Percentiles rank a stretch among this genome's conserved stretches.
Evolutionary conservation across 1,140 invertebrate genomes (phyloP).

Genomic region (Colletes gigas): DNA sequence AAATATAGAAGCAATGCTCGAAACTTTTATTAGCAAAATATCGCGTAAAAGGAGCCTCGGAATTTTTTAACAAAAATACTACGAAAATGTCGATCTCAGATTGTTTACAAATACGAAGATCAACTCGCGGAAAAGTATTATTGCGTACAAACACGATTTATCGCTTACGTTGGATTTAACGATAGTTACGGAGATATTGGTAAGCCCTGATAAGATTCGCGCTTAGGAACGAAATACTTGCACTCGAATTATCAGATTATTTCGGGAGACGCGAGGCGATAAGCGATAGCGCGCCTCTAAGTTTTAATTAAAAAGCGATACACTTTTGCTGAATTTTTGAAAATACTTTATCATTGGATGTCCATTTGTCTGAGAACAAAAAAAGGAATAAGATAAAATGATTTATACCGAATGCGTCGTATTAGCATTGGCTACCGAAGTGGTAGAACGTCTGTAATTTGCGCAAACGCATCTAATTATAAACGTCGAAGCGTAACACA

Average conservation of each 20-base stretch:
- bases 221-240: conserved; percentile 49
- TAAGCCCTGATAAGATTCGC: conserved; percentile 44
- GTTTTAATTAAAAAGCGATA: conserved; percentile 31
- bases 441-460: neutral
- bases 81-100: neutral
- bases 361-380: neutral
- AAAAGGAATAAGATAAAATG: neutral
- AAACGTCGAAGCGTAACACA: neutral
- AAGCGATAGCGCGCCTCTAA: conserved; percentile 32
- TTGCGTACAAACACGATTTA: conserved; percentile 12
- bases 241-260: conserved; percentile 56
- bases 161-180: conserved; percentile 25
- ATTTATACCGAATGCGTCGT: neutral
- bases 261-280: conserved; percentile 3
- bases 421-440: neutral
- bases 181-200: conserved; percentile 29
- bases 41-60: too few relatives aligned
- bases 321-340: neutral
- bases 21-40: neutral
- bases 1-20: too few relatives aligned
- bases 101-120: conserved; percentile 39
- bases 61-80: too few relatives aligned
- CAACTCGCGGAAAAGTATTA: conserved; percentile 12
- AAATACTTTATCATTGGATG: too few relatives aligned
- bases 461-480: neutral